Evolutionary conservation across 2,888 invertebrate species (phyloP), one percentile per base, ranked within the genome.

Genomic region (Cinara cedri): DNA sequence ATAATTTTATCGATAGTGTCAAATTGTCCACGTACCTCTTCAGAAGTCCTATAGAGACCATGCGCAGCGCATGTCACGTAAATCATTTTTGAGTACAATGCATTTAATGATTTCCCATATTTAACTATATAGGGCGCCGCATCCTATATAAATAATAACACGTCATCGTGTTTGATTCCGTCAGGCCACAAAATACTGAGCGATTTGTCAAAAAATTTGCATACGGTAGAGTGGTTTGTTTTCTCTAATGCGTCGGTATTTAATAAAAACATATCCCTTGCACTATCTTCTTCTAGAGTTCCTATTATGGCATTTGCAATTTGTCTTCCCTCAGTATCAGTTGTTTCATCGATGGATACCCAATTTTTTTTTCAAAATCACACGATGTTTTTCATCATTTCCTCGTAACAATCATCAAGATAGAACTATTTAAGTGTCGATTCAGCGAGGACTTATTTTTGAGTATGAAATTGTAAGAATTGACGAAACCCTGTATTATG

Each of bases 51-150:
- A 80, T 84, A 82, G 21, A 84, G 34, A 42, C 82, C 83, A 81
- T 84, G 84, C n/a, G 83, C 83, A 21, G 83, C 42, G 80, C 84
- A 85, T 42, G 84, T 84, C n/a, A 84, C 68, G 78, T 84, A 84
- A 14, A 84, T 55, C 72, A 84, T n/a, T n/a, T n/a, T n/a, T n/a
- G n/a, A n/a, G n/a, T n/a, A n/a, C n/a, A n/a, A n/a, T n/a, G n/a
- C n/a, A n/a, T n/a, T n/a, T n/a, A n/a, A n/a, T n/a, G n/a, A n/a
- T n/a, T n/a, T n/a, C n/a, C n/a, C n/a, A n/a, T n/a, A n/a, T n/a
- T n/a, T n/a, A n/a, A n/a, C n/a, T n/a, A n/a, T n/a, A n/a, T n/a
- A n/a, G n/a, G n/a, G n/a, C n/a, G n/a, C n/a, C n/a, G n/a, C n/a
- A n/a, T n/a, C n/a, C n/a, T n/a, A n/a, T n/a, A n/a, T n/a, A n/a